phyloP scores from a whole-genome alignment of 2,888 invertebrate genomes.

The Sepioteuthis lessoniana region DNA sequence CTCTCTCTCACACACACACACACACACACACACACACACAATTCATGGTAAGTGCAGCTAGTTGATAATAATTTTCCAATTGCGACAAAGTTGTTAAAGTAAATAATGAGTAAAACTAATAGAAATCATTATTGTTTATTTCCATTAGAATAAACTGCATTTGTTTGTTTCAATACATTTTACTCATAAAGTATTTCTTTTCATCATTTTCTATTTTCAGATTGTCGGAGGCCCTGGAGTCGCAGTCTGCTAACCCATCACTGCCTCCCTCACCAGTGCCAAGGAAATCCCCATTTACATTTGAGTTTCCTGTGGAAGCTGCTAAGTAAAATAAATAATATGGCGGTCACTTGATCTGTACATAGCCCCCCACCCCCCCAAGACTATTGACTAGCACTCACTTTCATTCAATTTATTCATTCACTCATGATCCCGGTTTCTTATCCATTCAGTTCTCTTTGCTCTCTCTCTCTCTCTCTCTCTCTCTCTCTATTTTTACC shows the following conservation, averaged over 20 bases:
- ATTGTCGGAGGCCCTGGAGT: constrained; percentile 42
- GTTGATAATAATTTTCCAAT: too few species aligned
- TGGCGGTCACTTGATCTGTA: constrained; percentile 33
- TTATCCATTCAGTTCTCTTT: background rate
- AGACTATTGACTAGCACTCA: constrained; percentile 1
- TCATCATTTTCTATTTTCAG: background rate
- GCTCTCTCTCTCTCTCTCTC: background rate
- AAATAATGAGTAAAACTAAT: too few species aligned
- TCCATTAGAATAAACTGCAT: too few species aligned
- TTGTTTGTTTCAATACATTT: background rate
- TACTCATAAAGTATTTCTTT: background rate
- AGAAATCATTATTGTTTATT: background rate
- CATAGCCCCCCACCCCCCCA: background rate
- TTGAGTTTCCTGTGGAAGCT: constrained; percentile 45
- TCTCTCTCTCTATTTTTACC: background rate
- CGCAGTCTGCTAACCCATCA: constrained; percentile 23
- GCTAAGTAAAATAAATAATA: background rate
- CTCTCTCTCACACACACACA: too few species aligned
- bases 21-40: too few species aligned
- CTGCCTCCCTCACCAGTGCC: constrained; percentile 41
- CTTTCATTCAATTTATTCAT: constrained; percentile 23
- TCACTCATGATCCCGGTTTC: background rate
- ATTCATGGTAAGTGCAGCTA: too few species aligned
- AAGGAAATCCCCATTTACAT: constrained; percentile 39
- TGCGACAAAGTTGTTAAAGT: too few species aligned